Evolutionary conservation across 1,140 invertebrate species (phyloP).

Genomic region (Aphaenogaster floridana): DNA sequence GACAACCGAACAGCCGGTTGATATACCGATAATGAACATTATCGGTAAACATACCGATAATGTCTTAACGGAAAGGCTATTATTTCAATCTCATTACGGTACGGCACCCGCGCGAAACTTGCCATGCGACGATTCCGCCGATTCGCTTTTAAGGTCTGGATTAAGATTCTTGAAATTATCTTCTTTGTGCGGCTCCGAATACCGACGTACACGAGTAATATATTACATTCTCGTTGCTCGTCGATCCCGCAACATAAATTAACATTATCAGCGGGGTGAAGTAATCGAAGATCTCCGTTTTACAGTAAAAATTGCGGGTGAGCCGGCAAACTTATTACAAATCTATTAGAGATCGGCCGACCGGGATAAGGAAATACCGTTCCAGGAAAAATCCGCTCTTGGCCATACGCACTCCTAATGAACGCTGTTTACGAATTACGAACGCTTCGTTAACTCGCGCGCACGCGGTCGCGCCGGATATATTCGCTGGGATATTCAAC

Average conservation of each 20-base stretch:
- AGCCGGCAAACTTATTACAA: slow-evolving; percentile 45
- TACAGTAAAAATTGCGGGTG: not conserved
- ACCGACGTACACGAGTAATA: slow-evolving; percentile 36
- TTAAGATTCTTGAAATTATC: slow-evolving; percentile 66
- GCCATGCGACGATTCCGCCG: slow-evolving; percentile 11
- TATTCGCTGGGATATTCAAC: slow-evolving; percentile 45
- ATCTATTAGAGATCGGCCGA: slow-evolving; percentile 55
- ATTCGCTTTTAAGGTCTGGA: slow-evolving; percentile 22
- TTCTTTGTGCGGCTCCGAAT: slow-evolving; percentile 54
- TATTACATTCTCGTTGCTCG: slow-evolving; percentile 55
- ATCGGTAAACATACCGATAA: slow-evolving; percentile 18
- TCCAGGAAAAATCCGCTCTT: not conserved
- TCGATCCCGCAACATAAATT: slow-evolving; percentile 68
- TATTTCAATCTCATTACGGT: slow-evolving; percentile 5
- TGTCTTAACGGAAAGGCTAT: slow-evolving; percentile 27
- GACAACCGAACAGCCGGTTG: slow-evolving; percentile 21
- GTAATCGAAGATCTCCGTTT: slow-evolving; percentile 19
- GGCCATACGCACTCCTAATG: slow-evolving; percentile 25
- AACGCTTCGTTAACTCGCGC: slow-evolving; percentile 62
- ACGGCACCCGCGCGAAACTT: slow-evolving; percentile 1
- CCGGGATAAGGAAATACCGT: slow-evolving; percentile 38
- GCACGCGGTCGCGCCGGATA: slow-evolving; percentile 14
- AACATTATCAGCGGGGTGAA: slow-evolving; percentile 59
- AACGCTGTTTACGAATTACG: slow-evolving; percentile 57
- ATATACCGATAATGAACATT: not conserved